A percentile compares a stretch with the other conserved stretches of the same genome.
Evolutionary conservation across 2,888 invertebrate genomes (phyloP).

Genomic region (Myopa testacea): DNA sequence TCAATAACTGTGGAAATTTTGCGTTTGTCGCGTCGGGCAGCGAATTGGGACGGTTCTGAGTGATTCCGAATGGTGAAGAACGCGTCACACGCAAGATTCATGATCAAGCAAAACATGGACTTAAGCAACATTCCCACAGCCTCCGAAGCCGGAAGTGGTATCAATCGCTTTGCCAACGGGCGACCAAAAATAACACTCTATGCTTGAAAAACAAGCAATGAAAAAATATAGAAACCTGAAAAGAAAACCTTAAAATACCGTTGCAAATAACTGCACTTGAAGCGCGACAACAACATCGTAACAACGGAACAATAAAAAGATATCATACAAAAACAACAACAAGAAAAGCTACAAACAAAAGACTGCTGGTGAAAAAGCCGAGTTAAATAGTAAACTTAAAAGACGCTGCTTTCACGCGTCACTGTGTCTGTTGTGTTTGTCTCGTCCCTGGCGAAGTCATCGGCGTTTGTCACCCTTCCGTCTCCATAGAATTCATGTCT

Average conservation of each 20-base stretch:
- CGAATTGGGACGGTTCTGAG: too few relatives aligned
- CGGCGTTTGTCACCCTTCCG: neutral
- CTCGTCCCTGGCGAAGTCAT: neutral
- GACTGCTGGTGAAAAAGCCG: neutral
- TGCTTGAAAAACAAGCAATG: neutral
- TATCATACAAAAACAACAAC: neutral
- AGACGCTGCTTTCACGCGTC: neutral
- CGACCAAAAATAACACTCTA: neutral
- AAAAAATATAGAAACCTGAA: neutral
- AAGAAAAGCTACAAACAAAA: neutral
- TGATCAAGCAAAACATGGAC: too few relatives aligned
- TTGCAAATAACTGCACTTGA: slow-evolving; percentile 1
- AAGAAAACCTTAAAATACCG: slow-evolving; percentile 18
- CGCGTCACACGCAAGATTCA: too few relatives aligned
- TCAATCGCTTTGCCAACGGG: too few relatives aligned
- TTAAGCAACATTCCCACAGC: too few relatives aligned
- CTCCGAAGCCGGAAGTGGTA: too few relatives aligned
- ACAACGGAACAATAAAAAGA: neutral
- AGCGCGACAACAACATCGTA: slow-evolving; percentile 21
- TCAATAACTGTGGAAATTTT: too few relatives aligned
- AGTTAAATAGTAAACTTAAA: neutral
- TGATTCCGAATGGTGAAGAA: too few relatives aligned
- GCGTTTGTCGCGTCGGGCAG: too few relatives aligned
- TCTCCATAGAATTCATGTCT: too few relatives aligned
- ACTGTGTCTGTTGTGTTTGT: neutral